A percentile compares a stretch with the other conserved stretches of the same genome.
Conservation (phyloP, 1,140 invertebrate genomes). For the Ruditapes philippinarum region DNA sequence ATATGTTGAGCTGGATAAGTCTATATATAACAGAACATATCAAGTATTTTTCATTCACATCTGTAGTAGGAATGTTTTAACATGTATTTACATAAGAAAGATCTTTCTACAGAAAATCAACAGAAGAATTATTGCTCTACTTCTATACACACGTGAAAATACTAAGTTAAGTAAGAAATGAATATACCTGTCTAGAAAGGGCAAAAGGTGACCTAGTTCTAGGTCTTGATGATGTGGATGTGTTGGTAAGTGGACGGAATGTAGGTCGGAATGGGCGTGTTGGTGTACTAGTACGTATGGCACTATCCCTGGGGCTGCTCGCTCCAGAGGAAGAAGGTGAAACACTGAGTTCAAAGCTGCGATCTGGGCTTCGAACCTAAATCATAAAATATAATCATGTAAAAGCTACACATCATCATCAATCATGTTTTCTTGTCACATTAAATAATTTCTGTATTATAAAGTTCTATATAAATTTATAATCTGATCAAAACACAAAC, state of each 20-base stretch:
- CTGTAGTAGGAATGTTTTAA: no score
- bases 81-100: no score
- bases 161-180: neutral
- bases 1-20: no score
- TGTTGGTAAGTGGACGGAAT: slow-evolving; percentile 43
- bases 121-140: neutral
- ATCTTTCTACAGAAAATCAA: neutral
- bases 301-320: slow-evolving; percentile 39
- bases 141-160: neutral
- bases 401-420: no score
- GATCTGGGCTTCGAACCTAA: slow-evolving; percentile 55
- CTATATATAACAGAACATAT: no score
- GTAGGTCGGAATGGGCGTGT: slow-evolving; percentile 61
- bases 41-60: no score
- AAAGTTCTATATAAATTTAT: no score
- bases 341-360: slow-evolving; percentile 64
- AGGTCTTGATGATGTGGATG: slow-evolving; percentile 41
- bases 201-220: slow-evolving; percentile 79
- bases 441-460: no score
- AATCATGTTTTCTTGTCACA: neutral
- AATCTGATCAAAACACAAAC: no score
- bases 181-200: slow-evolving; percentile 74
- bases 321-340: slow-evolving; percentile 58
- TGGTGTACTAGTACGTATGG: slow-evolving; percentile 70
- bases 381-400: neutral